Evolutionary conservation across 1,140 invertebrate genomes (phyloP).

Genomic region (Temnothorax longispinosus): DNA sequence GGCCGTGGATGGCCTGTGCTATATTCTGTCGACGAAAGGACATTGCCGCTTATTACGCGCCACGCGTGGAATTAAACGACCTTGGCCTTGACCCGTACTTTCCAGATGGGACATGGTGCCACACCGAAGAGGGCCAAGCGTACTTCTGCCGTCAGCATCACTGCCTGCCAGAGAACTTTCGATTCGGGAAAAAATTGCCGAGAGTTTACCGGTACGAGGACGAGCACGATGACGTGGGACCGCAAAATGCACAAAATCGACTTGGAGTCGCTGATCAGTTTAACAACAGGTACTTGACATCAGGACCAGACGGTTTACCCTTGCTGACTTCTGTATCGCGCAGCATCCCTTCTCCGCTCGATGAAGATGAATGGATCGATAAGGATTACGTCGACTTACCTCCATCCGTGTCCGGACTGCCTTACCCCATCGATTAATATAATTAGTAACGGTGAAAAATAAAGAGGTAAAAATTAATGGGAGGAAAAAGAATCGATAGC

Average conservation of each 20-base stretch:
- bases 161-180: conserved; percentile 88
- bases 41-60: conserved; percentile 90
- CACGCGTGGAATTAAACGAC: conserved; percentile 90
- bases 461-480: background rate
- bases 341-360: conserved; percentile 73
- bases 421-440: background rate
- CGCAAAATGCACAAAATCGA: conserved; percentile 87
- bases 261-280: conserved; percentile 81
- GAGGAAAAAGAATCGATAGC: too few species aligned
- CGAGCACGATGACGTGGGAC: conserved; percentile 81
- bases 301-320: conserved; percentile 87
- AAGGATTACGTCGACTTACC: conserved; percentile 87
- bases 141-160: conserved; percentile 92
- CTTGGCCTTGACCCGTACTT: conserved; percentile 91
- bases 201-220: conserved; percentile 56
- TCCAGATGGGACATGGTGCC: conserved; percentile 93
- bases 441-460: background rate
- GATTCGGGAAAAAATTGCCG: conserved; percentile 72
- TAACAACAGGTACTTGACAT: conserved; percentile 86
- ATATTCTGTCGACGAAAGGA: conserved; percentile 90
- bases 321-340: conserved; percentile 86
- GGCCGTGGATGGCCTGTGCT: conserved; percentile 91
- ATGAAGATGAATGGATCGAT: conserved; percentile 86
- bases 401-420: background rate
- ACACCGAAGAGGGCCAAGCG: conserved; percentile 87